Base-by-base conservation (phyloP, 2,113 vertebrate genomes). In the Oreochromis aureus region DNA sequence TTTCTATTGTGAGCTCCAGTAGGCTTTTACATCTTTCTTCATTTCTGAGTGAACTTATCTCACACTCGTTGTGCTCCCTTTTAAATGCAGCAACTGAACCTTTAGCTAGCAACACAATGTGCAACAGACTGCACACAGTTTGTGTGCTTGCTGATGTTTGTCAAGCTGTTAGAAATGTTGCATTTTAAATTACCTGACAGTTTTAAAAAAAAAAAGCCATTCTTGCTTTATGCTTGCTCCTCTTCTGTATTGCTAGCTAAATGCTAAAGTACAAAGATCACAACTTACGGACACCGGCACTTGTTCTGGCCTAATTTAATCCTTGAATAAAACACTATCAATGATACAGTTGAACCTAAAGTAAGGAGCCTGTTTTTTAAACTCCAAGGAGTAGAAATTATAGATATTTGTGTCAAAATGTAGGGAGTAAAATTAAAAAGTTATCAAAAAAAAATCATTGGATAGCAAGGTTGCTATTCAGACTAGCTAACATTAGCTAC, bases 91-190 rank as follows among this genome's bases (percentile, higher is more conserved):
- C 32, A 66, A 36, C 32, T n/a, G 32, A 36, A 66, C 61, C 6
- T 66, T 66, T 66, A 36, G 18, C 61, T 66, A 66, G 32, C 32
- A 66, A 66, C 61, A 66, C 61, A 66, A n/a, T 66, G 32, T n/a
- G 61, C 18, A 36, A 66, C 32, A n/a, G 2, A 36, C 32, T 36
- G 32, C n/a, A 39, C 32, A 66, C 61, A 39, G 34, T n/a, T 66
- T 66, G 61, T 66, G 61, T 66, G 61, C 10, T 66, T 66, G 34
- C 32, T 66, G 59, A n/a, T 63, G 32, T 66, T 66, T 66, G 61
- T 66, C 39, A 39, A 66, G 32, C 61, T 66, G 2, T 39, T 36
- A 66, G 3, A 66, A 39, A 66, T 66, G 18, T 66, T 66, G 32
- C 32, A 66, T 66, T 66, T 66, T 32, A 66, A 66, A 66, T 66